Evolutionary conservation across 2,113 vertebrate species (phyloP).

Genomic region (Xenus cinereus): DNA sequence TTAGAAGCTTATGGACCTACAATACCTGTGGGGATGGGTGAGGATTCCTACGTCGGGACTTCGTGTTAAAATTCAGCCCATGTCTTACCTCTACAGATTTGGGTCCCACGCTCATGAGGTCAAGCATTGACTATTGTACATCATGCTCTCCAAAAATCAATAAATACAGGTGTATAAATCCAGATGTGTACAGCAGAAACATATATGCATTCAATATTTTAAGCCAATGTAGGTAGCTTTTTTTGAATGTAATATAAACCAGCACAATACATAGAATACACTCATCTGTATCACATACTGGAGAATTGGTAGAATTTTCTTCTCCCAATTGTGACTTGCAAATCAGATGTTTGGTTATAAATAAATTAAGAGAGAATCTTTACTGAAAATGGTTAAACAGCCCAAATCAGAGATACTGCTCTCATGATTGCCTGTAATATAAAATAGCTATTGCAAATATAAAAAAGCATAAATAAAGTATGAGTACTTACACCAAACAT

Average conservation of each 20-base stretch:
- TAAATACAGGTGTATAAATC: not conserved
- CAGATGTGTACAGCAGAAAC: not conserved
- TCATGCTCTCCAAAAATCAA: not conserved
- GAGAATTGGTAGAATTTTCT: not conserved
- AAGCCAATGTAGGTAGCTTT: not conserved
- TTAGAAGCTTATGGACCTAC: not conserved
- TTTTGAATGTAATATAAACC: not conserved
- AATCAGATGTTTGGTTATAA: not conserved
- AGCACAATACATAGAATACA: not conserved
- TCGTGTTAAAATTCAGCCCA: not conserved
- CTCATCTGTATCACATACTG: not conserved
- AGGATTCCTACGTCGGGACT: not conserved
- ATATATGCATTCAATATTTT: not conserved
- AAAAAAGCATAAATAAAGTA: not conserved
- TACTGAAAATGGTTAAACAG: not conserved
- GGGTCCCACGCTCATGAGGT: not conserved
- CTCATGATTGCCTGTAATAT: rapidly evolving
- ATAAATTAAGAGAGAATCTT: not conserved
- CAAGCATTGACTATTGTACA: not conserved
- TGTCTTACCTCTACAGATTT: not conserved
- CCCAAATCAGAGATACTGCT: not conserved
- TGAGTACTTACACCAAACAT: conserved; percentile 92
- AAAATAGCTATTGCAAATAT: not conserved
- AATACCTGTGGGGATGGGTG: not conserved
- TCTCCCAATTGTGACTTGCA: not conserved